Conservation (phyloP, 2,113 vertebrate genomes). For the Polypterus bichir region DNA sequence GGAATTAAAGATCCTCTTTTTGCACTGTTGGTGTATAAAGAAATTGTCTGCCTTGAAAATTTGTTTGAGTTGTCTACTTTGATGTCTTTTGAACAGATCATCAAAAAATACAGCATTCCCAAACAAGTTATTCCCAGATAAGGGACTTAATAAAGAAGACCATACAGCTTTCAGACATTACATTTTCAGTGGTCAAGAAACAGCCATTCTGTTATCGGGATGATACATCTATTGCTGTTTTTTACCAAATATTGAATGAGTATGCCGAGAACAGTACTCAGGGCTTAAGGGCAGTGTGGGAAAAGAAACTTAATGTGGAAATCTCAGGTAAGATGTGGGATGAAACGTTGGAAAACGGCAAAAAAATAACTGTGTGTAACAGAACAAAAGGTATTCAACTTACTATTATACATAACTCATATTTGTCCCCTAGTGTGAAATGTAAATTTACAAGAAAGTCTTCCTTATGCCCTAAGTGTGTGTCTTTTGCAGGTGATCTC, state of each 20-base stretch:
- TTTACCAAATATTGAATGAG: neutral
- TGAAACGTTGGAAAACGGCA: neutral
- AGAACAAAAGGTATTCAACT: neutral
- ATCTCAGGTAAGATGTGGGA: slow-evolving; percentile 5
- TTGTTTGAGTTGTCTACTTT: neutral
- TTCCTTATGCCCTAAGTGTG: no score
- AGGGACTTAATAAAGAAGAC: neutral
- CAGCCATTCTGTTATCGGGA: neutral
- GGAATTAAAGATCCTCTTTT: neutral
- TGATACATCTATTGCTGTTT: neutral
- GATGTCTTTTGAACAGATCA: neutral
- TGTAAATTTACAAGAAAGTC: neutral
- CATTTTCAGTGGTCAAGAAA: neutral
- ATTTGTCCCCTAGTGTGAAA: neutral
- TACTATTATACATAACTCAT: neutral
- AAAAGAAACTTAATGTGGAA: neutral
- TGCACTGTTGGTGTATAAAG: neutral
- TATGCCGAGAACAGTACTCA: neutral
- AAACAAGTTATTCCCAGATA: neutral
- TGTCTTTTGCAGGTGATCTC: no score
- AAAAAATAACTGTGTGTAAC: neutral
- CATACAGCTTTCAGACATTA: neutral
- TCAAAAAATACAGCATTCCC: neutral
- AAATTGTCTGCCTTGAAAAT: neutral
- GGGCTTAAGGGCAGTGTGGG: neutral